Conservation (phyloP, 92 coral and sea anemone species). For the Siderastrea siderea region DNA sequence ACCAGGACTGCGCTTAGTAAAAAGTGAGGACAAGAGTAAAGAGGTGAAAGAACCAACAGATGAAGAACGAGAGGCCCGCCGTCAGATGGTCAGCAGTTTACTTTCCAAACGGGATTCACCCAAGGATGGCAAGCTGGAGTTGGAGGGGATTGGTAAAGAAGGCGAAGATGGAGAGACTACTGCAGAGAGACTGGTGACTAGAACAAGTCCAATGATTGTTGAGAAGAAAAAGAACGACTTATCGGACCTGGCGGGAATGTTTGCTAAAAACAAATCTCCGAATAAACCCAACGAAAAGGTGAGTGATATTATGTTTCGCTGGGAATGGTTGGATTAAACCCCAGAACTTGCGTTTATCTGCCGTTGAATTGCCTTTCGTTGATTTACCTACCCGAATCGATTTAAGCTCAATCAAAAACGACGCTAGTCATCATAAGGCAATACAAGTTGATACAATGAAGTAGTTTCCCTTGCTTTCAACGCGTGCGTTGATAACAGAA, state of each 20-base stretch:
- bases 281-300: conserved; percentile 81
- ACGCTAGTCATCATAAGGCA: too few relatives aligned
- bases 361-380: not conserved
- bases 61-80: conserved; percentile 78
- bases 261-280: conserved; percentile 67
- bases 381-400: too few relatives aligned
- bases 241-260: conserved; percentile 83
- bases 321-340: not conserved
- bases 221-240: conserved; percentile 79
- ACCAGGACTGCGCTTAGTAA: conserved; percentile 33
- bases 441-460: too few relatives aligned
- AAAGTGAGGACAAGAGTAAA: conserved; percentile 13
- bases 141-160: conserved; percentile 86
- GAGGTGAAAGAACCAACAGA: conserved; percentile 52
- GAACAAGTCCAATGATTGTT: conserved; percentile 38
- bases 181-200: conserved; percentile 41
- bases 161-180: conserved; percentile 47
- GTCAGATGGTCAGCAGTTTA: conserved; percentile 77
- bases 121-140: conserved; percentile 69
- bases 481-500: too few relatives aligned
- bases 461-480: too few relatives aligned
- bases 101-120: conserved; percentile 70
- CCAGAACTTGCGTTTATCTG: not conserved
- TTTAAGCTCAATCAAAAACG: too few relatives aligned
- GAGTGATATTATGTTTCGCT: not conserved